phyloP scores from a whole-genome alignment of 2,113 vertebrate species.

The Lepidothrix coronata region DNA sequence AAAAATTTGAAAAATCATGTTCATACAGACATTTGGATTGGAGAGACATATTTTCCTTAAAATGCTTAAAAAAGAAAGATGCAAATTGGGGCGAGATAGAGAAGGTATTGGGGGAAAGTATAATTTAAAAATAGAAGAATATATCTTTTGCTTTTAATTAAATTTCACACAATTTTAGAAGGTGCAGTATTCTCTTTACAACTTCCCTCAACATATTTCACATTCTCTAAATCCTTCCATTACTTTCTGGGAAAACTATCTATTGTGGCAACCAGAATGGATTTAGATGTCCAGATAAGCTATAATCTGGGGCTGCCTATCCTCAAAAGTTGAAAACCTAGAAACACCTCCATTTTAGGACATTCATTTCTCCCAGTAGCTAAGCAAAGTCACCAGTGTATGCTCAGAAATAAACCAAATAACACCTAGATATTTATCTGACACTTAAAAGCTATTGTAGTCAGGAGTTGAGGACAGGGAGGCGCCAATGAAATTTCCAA shows the following conservation, averaged over 20 bases:
- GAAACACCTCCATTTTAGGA: background rate
- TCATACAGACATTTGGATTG: background rate
- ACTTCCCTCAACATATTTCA: background rate
- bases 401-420: background rate
- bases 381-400: background rate
- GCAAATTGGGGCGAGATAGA: background rate
- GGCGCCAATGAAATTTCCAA: background rate
- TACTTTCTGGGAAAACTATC: background rate
- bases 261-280: background rate
- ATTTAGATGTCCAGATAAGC: background rate
- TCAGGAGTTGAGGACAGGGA: background rate
- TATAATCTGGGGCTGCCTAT: background rate
- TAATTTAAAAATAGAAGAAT: background rate
- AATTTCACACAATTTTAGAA: background rate
- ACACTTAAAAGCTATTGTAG: background rate
- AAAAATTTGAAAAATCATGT: background rate
- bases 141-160: background rate
- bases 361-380: background rate
- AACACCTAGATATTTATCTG: background rate
- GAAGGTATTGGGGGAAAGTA: background rate
- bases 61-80: slow-evolving; percentile 2
- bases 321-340: background rate
- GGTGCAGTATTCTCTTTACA: background rate
- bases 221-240: background rate
- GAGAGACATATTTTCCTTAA: background rate